phyloP scores from a whole-genome alignment of 2,113 vertebrate species.

The Oncorhynchus mykiss region DNA sequence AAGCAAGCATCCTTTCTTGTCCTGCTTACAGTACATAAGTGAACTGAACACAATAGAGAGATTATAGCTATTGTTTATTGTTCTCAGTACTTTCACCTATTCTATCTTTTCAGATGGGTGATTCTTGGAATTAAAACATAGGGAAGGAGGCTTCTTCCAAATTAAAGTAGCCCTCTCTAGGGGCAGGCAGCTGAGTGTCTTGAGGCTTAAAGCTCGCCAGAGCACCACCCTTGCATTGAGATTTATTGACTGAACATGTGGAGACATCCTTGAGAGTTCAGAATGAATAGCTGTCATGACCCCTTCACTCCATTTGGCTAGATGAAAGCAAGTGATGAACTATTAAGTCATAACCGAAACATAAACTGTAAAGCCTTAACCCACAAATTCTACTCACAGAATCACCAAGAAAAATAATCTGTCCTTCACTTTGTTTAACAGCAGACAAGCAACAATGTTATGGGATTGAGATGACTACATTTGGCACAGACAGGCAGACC shows the following conservation, averaged over 20 bases:
- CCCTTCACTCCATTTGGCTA: neutral
- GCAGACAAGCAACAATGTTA: neutral
- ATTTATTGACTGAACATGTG: constrained; percentile 9
- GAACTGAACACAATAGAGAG: no score
- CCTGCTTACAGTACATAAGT: no score
- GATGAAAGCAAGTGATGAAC: neutral
- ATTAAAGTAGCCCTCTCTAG: neutral
- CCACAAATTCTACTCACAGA: neutral
- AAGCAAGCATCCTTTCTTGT: no score
- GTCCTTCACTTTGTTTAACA: neutral
- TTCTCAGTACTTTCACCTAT: no score
- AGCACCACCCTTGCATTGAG: neutral
- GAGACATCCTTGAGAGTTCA: constrained; percentile 5
- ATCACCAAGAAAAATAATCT: neutral
- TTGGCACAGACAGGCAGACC: constrained; percentile 26
- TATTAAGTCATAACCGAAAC: neutral
- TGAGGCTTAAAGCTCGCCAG: neutral
- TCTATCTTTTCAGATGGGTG: no score
- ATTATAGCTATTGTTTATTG: no score
- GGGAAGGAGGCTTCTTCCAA: neutral
- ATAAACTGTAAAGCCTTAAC: neutral
- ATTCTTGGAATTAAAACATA: no score
- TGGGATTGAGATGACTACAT: constrained; percentile 23
- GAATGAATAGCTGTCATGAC: neutral
- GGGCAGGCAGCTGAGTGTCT: neutral